Evolutionary conservation across 2,797 vertebrate species (phyloP), one percentile per base, ranked within the genome.

Genomic region (Tiaroga cobitis): DNA sequence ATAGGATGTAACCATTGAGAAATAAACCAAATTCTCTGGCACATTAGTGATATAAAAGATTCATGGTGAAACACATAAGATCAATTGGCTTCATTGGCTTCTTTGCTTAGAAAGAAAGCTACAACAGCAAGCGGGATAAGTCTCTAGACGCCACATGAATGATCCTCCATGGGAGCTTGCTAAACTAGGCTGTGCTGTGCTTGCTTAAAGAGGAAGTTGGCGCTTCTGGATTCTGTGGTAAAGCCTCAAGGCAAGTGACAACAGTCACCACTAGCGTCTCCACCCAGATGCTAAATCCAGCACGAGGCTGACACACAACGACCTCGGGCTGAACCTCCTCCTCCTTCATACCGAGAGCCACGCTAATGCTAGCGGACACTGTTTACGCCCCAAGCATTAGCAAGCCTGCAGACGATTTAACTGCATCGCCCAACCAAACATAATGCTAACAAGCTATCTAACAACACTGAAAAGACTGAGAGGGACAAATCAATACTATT

Each of bases 251-350:
- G 67, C 56, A 15, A 77, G 67, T 21, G 83, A 67, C 68, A 73
- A 78, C 72, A 73, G 83, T 73, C 69, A 78, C 80, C 59, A 70
- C 80, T 68, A 85, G 51, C n/a, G 18, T 70, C 82, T 87, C 72
- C 73, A 77, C 82, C 83, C 73, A 61, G 63, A 85, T 82, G 83
- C 85, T 89, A 89, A 87, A 87, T 82, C 49, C 51, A 73, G 85
- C 80, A 51, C 29, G 34, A 68, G 85, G 75, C 83, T 82, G 85
- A 84, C 82, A 82, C 70, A 80, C 59, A 74, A 61, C 15, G 32
- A 80, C 88, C 76, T 65, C 21, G 2, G 76, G 86, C 61, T 56
- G 51, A 80, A 82, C 26, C 61, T 61, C 59, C 26, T 39, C 18
- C 51, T 70, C 8, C 59, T 54, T 5, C 29, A 73, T 51, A 4